Base-by-base conservation (phyloP, 1,140 invertebrate species). In the Littorina saxatilis region DNA sequence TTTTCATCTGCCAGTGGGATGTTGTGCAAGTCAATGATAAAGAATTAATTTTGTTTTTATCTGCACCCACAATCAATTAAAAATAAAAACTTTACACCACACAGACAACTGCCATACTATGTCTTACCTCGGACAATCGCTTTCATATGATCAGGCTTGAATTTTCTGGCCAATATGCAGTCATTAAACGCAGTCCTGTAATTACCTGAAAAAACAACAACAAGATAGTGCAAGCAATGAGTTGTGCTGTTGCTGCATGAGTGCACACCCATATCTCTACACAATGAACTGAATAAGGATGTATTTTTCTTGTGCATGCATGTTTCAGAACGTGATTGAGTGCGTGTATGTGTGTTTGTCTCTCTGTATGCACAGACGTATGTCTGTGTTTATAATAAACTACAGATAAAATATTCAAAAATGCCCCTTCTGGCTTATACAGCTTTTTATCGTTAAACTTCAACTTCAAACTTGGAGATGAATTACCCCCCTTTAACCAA, bases 121-220 rank as follows among this genome's bases (percentile, higher is more conserved):
- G 5, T 47, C 43, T 9, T 47, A 47, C 91, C 92, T 91, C 97
- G 94, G 20, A 94, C 89, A 83, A 95, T 93, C 1, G 96, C 95
- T 93, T 99, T 99, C 5, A 92, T 89, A 92, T 99, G 96, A 84
- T 95, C 92, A 1, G 95, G 94, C 83, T 97, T 96, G 37, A 96
- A 94, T 89, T 95, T 95, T 23, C 98, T 86, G 0, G 97, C 96
- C 87, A 94, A 92, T 88, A 96, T 94, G 86, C 95, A 96, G 91
- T 98, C 97, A 82, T 93, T 94, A 39, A 97, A 92, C 50, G 95
- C 86, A 37, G 92, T 91, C 58, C 91, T 86, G 81, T 89, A 90
- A 72, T 92, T 92, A 37, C 87, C 91, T 92, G 85, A 75, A 82
- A 84, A 84, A 78, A 90, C 82, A 83, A 50, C 40, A 83, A 87